Evolutionary conservation across 2,888 invertebrate genomes (phyloP), one percentile per base, ranked within the genome.

Genomic region (Drosophila neotestacea): DNA sequence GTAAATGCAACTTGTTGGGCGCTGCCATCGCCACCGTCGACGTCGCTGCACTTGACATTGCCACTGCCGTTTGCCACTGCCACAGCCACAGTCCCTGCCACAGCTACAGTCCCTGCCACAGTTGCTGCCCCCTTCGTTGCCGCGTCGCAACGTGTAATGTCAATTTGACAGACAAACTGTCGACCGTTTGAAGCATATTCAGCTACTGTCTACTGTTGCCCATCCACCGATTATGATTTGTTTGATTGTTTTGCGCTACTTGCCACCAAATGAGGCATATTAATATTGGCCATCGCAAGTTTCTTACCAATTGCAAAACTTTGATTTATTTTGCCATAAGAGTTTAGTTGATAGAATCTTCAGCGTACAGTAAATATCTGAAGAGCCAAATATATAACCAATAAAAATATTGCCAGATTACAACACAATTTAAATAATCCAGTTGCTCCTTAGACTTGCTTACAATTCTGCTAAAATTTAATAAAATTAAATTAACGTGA

Each of bases 151-250:
- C 73, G 73, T 82, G 80, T 70, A 85, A 88, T 86, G 89, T 86
- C 86, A 86, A 87, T 87, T 81, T 86, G 86, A 86, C 86, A 86
- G 86, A 86, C 86, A 86, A 85, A 81, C 89, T 86, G 86, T 86
- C 89, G 87, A 82, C 86, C 82, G 80, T 89, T 87, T 87, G 82
- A 86, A 76, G 85, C 77, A 74, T 68, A 79, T 79, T 77, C 85
- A 88, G 86, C 86, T 86, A 89, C 86, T 88, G 86, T 87, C 85
- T 79, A 81, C 74, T 52, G 82, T 42, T 76, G 67, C 54, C 61
- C 71, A 70, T 84, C 68, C 66, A 79, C 72, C 88, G 88, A 82
- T 85, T 84, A 82, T 87, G 85, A 81, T 79, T 84, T 79, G 75
- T 86, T 73, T 81, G 82, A 71, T 67, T 72, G 50, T 55, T 34